Percentiles rank a stretch among this genome's conserved stretches.
These are phyloP conservation scores for Drosophila virilis DNA, from an alignment of 1,140 invertebrate species.

Conservation along the genomic window DNA sequence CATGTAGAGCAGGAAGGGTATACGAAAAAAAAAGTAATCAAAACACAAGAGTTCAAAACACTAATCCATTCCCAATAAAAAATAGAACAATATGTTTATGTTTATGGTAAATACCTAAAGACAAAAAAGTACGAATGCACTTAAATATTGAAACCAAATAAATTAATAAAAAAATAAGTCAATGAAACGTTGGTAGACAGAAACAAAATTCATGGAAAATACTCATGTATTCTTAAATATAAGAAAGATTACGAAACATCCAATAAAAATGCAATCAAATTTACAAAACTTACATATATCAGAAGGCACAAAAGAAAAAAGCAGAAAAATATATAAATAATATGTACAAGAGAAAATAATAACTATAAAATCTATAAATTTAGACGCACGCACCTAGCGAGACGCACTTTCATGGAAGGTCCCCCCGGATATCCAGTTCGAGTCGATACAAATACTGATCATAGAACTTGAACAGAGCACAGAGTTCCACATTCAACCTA, in stretches of 20 bases:
- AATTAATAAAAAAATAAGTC: conserved; percentile 17
- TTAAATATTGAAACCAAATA: conserved; percentile 39
- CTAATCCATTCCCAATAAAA: not conserved
- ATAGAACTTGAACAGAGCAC: conserved; percentile 37
- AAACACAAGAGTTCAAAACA: conserved; percentile 32
- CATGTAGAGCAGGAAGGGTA: conserved; percentile 30
- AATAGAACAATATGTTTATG: conserved; percentile 13
- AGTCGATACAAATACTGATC: conserved; percentile 8
- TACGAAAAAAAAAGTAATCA: conserved; percentile 30
- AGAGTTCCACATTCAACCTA: conserved; percentile 43
- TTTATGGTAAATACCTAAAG: conserved; percentile 32
- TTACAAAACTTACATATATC: conserved; percentile 63
- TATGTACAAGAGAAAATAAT: conserved; percentile 34
- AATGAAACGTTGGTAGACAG: conserved; percentile 39
- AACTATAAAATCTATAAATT: conserved; percentile 45
- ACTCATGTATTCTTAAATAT: conserved; percentile 8
- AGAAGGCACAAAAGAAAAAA: conserved; percentile 38
- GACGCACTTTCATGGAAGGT: conserved; percentile 50
- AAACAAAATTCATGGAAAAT: conserved; percentile 24
- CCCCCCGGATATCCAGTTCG: conserved; percentile 27
- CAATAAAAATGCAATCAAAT: conserved; percentile 76
- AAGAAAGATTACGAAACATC: conserved; percentile 47
- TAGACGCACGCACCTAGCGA: conserved; percentile 72
- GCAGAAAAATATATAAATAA: conserved; percentile 49
- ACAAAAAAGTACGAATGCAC: conserved; percentile 41